Conservation (phyloP, 2,113 vertebrate species). For the Tragulus kanchil region DNA sequence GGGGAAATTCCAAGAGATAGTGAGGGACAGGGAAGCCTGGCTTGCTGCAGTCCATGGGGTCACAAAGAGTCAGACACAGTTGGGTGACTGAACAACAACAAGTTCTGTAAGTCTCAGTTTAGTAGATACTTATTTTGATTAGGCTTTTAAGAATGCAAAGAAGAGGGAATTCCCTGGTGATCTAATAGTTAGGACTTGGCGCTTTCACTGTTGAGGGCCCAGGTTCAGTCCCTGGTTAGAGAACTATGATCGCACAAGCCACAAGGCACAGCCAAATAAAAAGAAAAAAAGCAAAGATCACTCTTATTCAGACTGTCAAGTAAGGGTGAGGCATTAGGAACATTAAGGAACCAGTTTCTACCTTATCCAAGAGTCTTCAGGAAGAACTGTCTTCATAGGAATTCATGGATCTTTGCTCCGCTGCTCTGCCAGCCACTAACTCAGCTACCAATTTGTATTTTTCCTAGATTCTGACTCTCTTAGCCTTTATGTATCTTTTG, state of each 20-base stretch:
- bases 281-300: background rate
- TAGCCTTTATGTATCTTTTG: background rate
- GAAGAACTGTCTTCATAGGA: background rate
- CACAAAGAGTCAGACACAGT: background rate
- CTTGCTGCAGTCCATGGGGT: background rate
- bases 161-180: background rate
- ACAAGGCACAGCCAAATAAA: background rate
- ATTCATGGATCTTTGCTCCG: background rate
- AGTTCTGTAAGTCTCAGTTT: background rate
- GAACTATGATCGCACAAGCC: background rate
- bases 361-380: background rate
- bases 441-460: background rate
- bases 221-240: background rate
- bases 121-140: slow-evolving; percentile 19
- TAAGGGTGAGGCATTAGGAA: slow-evolving; percentile 16
- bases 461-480: background rate
- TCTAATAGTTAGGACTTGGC: background rate
- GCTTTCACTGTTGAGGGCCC: background rate
- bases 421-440: background rate
- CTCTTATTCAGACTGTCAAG: slow-evolving; percentile 13
- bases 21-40: background rate
- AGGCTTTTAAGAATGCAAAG: slow-evolving; percentile 8
- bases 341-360: background rate
- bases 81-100: background rate
- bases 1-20: background rate